These are phyloP conservation scores for Scomberomorus guttatus DNA, from an alignment of 2,797 vertebrate genomes.

Conservation along the genomic window DNA sequence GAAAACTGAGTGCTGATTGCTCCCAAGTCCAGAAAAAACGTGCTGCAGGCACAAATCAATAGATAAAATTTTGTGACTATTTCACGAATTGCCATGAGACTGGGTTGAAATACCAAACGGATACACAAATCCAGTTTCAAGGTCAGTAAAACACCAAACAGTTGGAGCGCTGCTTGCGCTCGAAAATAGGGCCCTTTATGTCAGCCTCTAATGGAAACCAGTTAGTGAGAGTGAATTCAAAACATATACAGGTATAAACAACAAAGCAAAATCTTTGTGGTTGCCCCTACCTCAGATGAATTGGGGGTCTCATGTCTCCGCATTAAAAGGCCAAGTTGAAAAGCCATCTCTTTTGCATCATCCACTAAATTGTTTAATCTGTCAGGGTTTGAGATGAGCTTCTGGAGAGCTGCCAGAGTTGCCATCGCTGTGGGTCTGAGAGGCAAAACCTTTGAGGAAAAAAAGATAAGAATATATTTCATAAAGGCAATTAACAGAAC, in stretches of 20 bases:
- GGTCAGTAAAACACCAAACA: too few relatives aligned
- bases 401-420: slow-evolving; percentile 18
- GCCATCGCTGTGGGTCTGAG: slow-evolving; percentile 1
- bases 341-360: slow-evolving; percentile 15
- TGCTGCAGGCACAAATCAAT: too few relatives aligned
- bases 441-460: not conserved
- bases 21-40: too few relatives aligned
- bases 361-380: slow-evolving; percentile 11
- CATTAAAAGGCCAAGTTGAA: not conserved
- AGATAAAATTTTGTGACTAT: too few relatives aligned
- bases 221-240: too few relatives aligned
- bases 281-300: slow-evolving; percentile 34
- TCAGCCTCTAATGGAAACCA: not conserved
- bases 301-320: slow-evolving; percentile 3
- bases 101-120: too few relatives aligned
- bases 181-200: not conserved
- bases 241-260: too few relatives aligned
- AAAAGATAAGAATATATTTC: not conserved
- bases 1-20: too few relatives aligned
- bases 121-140: too few relatives aligned
- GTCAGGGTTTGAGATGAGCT: slow-evolving; percentile 21
- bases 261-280: not conserved
- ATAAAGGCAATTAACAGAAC: too few relatives aligned
- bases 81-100: too few relatives aligned
- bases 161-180: too few relatives aligned